phyloP scores from a whole-genome alignment of 2,797 vertebrate species.

The Chaenodraco wilsoni region DNA sequence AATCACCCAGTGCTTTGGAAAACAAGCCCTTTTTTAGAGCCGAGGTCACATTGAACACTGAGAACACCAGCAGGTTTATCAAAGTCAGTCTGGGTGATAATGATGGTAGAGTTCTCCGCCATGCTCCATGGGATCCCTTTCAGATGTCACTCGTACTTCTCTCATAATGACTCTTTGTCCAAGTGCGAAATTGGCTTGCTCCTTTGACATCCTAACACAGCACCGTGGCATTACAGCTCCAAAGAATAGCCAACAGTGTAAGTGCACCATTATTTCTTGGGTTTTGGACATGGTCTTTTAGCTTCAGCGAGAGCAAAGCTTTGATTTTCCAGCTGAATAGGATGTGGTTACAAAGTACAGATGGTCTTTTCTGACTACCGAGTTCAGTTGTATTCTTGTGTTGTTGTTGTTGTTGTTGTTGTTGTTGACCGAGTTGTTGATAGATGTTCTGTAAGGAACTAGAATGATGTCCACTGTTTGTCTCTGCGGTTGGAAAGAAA shows the following conservation, averaged over 20 bases:
- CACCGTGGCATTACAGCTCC: conserved; percentile 29
- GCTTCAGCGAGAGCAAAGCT: conserved; percentile 4
- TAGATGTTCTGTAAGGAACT: conserved; percentile 31
- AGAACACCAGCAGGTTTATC: conserved; percentile 21
- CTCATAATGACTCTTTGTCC: conserved; percentile 59
- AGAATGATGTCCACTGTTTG: conserved; percentile 43
- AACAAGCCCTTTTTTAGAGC: conserved; percentile 24
- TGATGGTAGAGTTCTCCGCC: conserved; percentile 21
- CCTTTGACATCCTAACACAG: conserved; percentile 55
- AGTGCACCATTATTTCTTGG: conserved; percentile 40
- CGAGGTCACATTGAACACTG: conserved; percentile 43
- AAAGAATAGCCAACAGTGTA: conserved; percentile 17
- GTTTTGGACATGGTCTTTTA: conserved; percentile 25
- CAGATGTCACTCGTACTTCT: conserved; percentile 57
- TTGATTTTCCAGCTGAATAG: conserved; percentile 39
- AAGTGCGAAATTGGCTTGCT: conserved; percentile 55
- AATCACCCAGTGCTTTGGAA: conserved; percentile 17
- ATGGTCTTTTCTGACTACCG: conserved; percentile 8
- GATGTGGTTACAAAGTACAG: conserved; percentile 23
- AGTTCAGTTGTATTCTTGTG: neutral
- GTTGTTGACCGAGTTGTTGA: conserved; percentile 32
- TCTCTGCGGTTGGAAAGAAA: conserved; percentile 31
- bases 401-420: neutral
- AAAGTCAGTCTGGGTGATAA: conserved; percentile 41
- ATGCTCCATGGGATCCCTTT: conserved; percentile 41